Evolutionary conservation across 2,797 vertebrate genomes (phyloP).

Genomic region (Myripristis jacobus): DNA sequence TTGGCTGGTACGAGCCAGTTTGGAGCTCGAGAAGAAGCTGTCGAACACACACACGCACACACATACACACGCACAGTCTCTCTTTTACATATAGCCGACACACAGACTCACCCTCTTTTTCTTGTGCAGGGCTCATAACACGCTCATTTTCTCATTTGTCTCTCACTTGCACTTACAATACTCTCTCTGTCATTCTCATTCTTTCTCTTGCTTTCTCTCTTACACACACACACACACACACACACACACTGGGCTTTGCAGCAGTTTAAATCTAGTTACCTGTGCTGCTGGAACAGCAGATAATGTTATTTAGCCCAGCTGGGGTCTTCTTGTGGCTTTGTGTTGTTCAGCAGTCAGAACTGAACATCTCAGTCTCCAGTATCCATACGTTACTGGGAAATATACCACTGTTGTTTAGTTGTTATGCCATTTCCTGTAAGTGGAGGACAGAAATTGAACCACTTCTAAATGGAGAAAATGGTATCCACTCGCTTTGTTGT

Average conservation of each 20-base stretch:
- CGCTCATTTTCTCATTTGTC: too few relatives aligned
- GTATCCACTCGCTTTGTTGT: background rate
- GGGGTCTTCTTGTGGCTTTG: background rate
- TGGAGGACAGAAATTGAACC: background rate
- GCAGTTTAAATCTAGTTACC: conserved; percentile 34
- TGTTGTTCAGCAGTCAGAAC: background rate
- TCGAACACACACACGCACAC: conserved; percentile 16
- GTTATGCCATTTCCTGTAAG: background rate
- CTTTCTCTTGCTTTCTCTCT: background rate
- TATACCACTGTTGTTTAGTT: background rate
- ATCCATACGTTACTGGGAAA: background rate
- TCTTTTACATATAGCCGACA: too few relatives aligned
- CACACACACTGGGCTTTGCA: background rate
- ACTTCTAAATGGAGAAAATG: background rate
- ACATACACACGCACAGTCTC: background rate
- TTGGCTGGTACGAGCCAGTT: conserved; percentile 30
- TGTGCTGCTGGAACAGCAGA: conserved; percentile 26
- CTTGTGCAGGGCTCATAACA: too few relatives aligned
- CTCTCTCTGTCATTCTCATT: too few relatives aligned
- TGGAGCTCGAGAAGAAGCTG: conserved; percentile 3
- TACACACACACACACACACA: too few relatives aligned
- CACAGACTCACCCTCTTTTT: too few relatives aligned
- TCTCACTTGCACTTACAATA: too few relatives aligned
- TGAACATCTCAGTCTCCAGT: conserved; percentile 12
- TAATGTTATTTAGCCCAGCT: conserved; percentile 29